Evolutionary conservation across 2,888 invertebrate genomes (phyloP).

Genomic region (Noctua janthina): DNA sequence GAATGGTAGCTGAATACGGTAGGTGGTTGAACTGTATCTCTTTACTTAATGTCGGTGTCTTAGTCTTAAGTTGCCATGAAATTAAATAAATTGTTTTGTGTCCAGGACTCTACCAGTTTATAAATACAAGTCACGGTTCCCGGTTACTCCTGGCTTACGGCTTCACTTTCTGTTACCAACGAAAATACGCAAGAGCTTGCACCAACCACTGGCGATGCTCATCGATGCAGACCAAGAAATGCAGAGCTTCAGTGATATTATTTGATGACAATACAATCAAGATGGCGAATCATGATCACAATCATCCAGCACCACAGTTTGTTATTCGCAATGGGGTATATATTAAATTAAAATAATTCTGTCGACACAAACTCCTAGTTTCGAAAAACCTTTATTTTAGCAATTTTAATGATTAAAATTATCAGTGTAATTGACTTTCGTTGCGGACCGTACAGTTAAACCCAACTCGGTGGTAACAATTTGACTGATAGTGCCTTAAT

Average conservation of each 20-base stretch:
- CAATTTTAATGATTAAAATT: too few relatives aligned
- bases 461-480: too few relatives aligned
- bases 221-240: slow-evolving; percentile 34
- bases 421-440: too few relatives aligned
- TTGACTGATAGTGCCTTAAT: too few relatives aligned
- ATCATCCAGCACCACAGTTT: slow-evolving; percentile 41
- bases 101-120: slow-evolving; percentile 30
- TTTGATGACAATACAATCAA: slow-evolving; percentile 36
- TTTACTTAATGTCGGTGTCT: not conserved
- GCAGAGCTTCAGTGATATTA: slow-evolving; percentile 31
- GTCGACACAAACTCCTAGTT: not conserved
- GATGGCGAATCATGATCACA: slow-evolving; percentile 38
- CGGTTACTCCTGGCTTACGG: slow-evolving; percentile 22
- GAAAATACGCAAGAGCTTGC: slow-evolving; percentile 26
- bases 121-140: slow-evolving; percentile 27
- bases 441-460: too few relatives aligned
- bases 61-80: not conserved
- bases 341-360: slow-evolving; percentile 40
- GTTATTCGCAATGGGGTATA: slow-evolving; percentile 49
- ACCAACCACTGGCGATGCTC: slow-evolving; percentile 45
- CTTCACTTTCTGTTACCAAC: slow-evolving; percentile 32
- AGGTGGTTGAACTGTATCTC: not conserved
- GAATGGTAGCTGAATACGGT: not conserved
- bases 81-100: not conserved
- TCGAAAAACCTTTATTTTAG: too few relatives aligned